These are phyloP conservation scores for Terrapene triunguis DNA, from an alignment of 2,113 vertebrate species.

Conservation along the genomic window DNA sequence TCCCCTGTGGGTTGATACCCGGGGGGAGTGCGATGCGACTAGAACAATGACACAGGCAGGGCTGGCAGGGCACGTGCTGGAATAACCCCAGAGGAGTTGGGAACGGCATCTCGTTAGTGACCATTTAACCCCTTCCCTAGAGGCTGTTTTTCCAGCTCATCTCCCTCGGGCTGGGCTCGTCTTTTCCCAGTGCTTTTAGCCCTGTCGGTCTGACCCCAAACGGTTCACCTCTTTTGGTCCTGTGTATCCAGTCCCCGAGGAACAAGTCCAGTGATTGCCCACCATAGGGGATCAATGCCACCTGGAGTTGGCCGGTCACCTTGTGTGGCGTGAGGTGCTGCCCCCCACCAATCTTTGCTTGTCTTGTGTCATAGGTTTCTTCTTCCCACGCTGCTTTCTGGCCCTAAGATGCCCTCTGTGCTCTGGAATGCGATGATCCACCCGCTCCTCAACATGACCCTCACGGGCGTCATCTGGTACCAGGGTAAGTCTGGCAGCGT, in stretches of 20 bases:
- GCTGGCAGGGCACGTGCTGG: not conserved
- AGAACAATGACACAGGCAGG: too few species aligned
- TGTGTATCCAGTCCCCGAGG: not conserved
- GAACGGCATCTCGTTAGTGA: not conserved
- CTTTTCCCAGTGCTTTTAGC: not conserved
- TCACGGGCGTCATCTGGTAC: constrained; percentile 92
- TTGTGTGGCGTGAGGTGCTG: not conserved
- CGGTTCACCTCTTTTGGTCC: not conserved
- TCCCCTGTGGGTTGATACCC: fast-evolving
- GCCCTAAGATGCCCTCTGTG: constrained; percentile 69
- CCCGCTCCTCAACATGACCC: constrained; percentile 89
- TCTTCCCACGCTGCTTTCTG: fast-evolving
- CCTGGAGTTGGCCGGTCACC: not conserved
- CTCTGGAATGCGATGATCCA: constrained; percentile 97
- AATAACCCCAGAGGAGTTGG: too few species aligned
- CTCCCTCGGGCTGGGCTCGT: not conserved
- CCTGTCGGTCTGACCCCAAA: fast-evolving
- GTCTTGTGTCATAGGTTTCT: constrained; percentile 25
- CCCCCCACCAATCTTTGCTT: not conserved
- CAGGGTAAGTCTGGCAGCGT: constrained; percentile 83
- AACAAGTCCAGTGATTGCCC: not conserved
- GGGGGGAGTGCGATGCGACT: too few species aligned
- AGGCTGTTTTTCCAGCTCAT: not conserved
- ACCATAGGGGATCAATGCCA: not conserved
- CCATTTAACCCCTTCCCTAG: too few species aligned